Percentiles rank a stretch among this genome's conserved stretches.
These are phyloP conservation scores for Leptopterna dolabrata DNA, from an alignment of 2,888 invertebrate genomes.

Conservation along the genomic window DNA sequence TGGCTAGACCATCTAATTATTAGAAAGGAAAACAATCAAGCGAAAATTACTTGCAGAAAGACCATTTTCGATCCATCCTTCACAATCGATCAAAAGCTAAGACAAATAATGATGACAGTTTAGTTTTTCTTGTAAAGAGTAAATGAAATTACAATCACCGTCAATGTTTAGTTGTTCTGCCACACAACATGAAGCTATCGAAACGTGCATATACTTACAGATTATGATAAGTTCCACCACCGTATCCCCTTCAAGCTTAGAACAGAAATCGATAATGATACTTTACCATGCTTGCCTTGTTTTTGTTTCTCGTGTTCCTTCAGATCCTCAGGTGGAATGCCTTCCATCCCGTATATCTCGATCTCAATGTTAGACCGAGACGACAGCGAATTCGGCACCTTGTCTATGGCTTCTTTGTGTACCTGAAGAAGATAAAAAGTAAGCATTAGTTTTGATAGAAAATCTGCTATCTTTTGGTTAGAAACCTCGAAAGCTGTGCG, in stretches of 20 bases:
- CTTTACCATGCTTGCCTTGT: conserved; percentile 61
- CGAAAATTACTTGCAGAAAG: no score
- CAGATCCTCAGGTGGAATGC: conserved; percentile 94
- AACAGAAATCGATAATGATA: not conserved
- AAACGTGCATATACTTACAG: not conserved
- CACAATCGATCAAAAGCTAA: no score
- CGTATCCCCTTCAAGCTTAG: not conserved
- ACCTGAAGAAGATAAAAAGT: conserved; percentile 77
- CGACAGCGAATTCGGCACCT: conserved; percentile 98
- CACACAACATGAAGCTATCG: not conserved
- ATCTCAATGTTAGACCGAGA: conserved; percentile 98
- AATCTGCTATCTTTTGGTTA: no score
- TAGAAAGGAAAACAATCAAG: no score
- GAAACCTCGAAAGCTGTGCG: not conserved
- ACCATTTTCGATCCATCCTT: no score
- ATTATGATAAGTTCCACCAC: not conserved
- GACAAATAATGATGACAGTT: no score
- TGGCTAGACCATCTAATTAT: no score
- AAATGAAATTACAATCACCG: no score
- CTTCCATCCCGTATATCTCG: conserved; percentile 99
- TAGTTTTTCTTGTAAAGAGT: no score
- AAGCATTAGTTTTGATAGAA: no score
- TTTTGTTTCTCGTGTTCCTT: conserved; percentile 94
- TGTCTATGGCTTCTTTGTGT: conserved; percentile 99
- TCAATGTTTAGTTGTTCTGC: no score